A percentile compares a stretch with the other conserved stretches of the same genome.
Conservation (phyloP, 2,888 invertebrate genomes). For the Dorcus hopei region DNA sequence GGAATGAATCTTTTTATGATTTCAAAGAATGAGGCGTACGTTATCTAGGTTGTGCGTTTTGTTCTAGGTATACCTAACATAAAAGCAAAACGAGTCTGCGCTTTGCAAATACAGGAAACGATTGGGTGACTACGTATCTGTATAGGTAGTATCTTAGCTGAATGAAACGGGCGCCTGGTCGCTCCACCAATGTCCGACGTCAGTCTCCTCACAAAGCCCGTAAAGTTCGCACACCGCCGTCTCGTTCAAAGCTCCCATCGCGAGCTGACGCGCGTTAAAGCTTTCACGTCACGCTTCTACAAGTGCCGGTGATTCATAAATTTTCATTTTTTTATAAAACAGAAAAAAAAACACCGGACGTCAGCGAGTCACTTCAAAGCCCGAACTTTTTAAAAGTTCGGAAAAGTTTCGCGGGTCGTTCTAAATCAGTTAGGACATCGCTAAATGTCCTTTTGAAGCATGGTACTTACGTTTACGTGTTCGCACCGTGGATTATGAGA, state of each 20-base stretch:
- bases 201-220: slow-evolving; percentile 39
- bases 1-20: no score
- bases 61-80: no score
- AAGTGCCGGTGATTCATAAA: not conserved
- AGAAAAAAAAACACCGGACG: slow-evolving; percentile 2
- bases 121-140: slow-evolving; percentile 36
- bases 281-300: slow-evolving; percentile 1
- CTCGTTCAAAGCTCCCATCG: slow-evolving; percentile 15
- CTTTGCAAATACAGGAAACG: slow-evolving; percentile 29
- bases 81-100: slow-evolving; percentile 28
- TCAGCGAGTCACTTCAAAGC: not conserved
- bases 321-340: not conserved
- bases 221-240: slow-evolving; percentile 24
- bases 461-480: no score
- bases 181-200: slow-evolving; percentile 31
- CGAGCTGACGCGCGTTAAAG: slow-evolving; percentile 18
- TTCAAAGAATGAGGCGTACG: no score
- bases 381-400: no score
- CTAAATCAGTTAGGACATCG: no score
- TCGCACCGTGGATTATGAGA: no score
- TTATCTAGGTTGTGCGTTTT: no score
- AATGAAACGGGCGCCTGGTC: slow-evolving; percentile 31
- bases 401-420: no score
- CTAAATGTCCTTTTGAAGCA: no score
- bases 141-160: slow-evolving; percentile 35